Evolutionary conservation across 1,140 invertebrate species (phyloP).

Genomic region (Maconellicoccus hirsutus): DNA sequence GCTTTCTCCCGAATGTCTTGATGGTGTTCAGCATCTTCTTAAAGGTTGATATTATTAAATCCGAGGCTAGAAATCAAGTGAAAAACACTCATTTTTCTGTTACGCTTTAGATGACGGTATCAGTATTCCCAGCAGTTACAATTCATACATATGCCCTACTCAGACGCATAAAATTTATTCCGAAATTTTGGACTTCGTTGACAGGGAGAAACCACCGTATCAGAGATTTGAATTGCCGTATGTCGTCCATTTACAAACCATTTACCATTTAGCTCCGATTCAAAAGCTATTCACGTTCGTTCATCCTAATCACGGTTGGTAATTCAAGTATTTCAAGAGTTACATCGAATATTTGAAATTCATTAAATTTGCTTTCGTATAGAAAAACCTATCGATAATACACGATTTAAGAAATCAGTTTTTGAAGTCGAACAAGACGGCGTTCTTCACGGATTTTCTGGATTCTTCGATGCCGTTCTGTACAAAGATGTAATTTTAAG

Average conservation of each 20-base stretch:
- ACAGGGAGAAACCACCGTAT: slow-evolving; percentile 43
- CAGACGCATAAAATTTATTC: slow-evolving; percentile 64
- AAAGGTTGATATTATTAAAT: slow-evolving; percentile 45
- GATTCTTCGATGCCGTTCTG: slow-evolving; percentile 83
- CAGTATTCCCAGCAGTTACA: slow-evolving; percentile 83
- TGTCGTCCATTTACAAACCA: slow-evolving; percentile 86
- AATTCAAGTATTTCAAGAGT: neutral
- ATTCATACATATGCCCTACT: slow-evolving; percentile 79
- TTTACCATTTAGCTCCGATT: slow-evolving; percentile 65
- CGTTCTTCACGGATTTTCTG: slow-evolving; percentile 83
- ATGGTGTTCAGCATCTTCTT: slow-evolving; percentile 81
- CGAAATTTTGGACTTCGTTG: slow-evolving; percentile 43
- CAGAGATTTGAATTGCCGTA: slow-evolving; percentile 75
- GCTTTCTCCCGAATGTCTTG: slow-evolving; percentile 94
- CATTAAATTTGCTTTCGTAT: slow-evolving; percentile 25
- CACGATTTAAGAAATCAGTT: slow-evolving; percentile 52
- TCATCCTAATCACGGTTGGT: slow-evolving; percentile 64
- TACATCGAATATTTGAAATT: neutral
- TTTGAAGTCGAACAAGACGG: slow-evolving; percentile 62
- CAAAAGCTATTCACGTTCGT: slow-evolving; percentile 74
- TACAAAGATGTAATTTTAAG: slow-evolving; percentile 77
- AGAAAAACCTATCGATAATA: slow-evolving; percentile 52
- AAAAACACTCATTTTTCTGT: slow-evolving; percentile 24
- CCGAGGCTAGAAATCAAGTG: slow-evolving; percentile 25
- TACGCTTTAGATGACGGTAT: slow-evolving; percentile 61